These are phyloP conservation scores for Trachelus iudaicus DNA, from an alignment of 2,888 invertebrate genomes.

Conservation along the genomic window DNA sequence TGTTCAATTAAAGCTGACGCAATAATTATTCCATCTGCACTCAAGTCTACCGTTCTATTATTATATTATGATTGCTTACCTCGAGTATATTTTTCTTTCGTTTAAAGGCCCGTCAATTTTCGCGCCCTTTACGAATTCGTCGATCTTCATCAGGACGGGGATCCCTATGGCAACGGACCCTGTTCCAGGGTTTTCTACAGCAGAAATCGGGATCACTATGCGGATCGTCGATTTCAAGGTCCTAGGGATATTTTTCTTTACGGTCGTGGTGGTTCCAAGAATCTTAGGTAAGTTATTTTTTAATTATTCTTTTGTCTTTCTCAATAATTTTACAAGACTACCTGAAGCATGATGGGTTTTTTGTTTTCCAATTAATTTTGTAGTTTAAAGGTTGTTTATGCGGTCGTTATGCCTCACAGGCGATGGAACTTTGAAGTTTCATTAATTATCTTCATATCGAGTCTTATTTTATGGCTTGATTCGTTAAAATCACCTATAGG, in stretches of 20 bases:
- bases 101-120: constrained; percentile 82
- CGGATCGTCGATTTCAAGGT: constrained; percentile 82
- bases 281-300: constrained; percentile 74
- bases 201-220: constrained; percentile 71
- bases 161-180: constrained; percentile 78
- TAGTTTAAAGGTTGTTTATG: background rate
- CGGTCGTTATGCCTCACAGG: background rate
- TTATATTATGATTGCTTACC: background rate
- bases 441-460: background rate
- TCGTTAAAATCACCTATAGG: background rate
- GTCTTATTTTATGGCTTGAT: background rate
- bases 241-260: constrained; percentile 87
- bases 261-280: constrained; percentile 84
- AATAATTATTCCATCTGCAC: background rate
- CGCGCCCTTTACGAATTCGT: constrained; percentile 90
- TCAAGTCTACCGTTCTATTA: background rate
- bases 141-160: constrained; percentile 86
- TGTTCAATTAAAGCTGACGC: background rate
- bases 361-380: background rate
- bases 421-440: background rate
- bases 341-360: background rate
- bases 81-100: constrained; percentile 11
- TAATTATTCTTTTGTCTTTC: constrained; percentile 9
- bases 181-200: constrained; percentile 84
- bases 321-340: background rate